Percentiles rank a stretch among this genome's conserved stretches.
Evolutionary conservation across 2,797 vertebrate genomes (phyloP).

Genomic region (Cercopithecus petaurista): DNA sequence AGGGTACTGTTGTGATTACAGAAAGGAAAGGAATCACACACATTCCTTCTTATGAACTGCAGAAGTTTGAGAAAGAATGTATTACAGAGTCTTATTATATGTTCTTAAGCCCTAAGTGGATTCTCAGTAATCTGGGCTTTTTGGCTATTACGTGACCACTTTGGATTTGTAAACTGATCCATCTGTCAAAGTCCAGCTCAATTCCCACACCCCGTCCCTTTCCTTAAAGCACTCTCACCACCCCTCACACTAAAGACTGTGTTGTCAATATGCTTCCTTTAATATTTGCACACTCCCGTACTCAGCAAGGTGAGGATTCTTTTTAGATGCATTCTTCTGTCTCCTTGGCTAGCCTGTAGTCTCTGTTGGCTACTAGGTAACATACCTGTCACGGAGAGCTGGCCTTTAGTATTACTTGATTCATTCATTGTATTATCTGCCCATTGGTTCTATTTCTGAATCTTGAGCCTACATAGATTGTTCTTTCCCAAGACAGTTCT

Average conservation of each 20-base stretch:
- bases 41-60: background rate
- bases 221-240: background rate
- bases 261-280: background rate
- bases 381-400: background rate
- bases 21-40: background rate
- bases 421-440: background rate
- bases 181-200: background rate
- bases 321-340: background rate
- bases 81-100: background rate
- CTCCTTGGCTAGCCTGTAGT: background rate
- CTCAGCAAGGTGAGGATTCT: background rate
- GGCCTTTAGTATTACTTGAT: background rate
- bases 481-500: background rate
- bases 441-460: background rate
- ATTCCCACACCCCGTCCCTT: background rate
- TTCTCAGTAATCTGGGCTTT: slow-evolving; percentile 4
- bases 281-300: background rate
- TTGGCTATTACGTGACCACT: background rate
- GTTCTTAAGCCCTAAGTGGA: background rate
- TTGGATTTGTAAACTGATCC: background rate
- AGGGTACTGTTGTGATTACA: background rate
- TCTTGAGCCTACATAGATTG: background rate
- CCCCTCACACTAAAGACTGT: background rate
- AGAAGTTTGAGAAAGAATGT: background rate
- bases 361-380: background rate